A percentile compares a stretch with the other conserved stretches of the same genome.
phyloP scores from a whole-genome alignment of 2,888 invertebrate species.

The Eumerus sabulonum region DNA sequence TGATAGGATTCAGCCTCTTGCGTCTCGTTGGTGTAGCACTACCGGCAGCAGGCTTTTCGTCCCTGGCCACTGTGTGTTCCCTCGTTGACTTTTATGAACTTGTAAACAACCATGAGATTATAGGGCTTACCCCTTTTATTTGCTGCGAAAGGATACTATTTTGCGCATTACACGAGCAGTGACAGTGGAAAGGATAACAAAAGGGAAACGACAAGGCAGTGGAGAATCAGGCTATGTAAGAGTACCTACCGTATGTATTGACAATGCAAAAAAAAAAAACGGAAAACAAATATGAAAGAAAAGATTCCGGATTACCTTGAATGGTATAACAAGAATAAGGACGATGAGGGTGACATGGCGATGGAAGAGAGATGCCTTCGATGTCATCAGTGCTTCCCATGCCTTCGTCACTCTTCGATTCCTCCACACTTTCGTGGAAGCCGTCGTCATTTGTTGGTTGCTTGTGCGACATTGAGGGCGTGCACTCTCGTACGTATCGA shows the following conservation, averaged over 20 bases:
- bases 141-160: constrained; percentile 69
- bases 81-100: constrained; percentile 78
- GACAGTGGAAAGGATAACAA: constrained; percentile 62
- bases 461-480: constrained; percentile 64
- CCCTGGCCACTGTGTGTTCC: constrained; percentile 60
- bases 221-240: neutral
- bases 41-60: constrained; percentile 14
- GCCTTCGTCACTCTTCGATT: too few species aligned
- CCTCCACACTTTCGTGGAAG: constrained; percentile 46
- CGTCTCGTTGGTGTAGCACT: neutral
- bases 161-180: constrained; percentile 60
- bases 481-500: constrained; percentile 58
- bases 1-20: constrained; percentile 69
- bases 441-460: constrained; percentile 67
- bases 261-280: constrained; percentile 38
- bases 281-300: constrained; percentile 63
- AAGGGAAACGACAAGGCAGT: constrained; percentile 22
- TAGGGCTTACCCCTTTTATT: constrained; percentile 68
- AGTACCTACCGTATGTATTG: constrained; percentile 34
- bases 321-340: too few species aligned
- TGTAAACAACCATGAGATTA: constrained; percentile 75
- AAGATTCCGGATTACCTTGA: constrained; percentile 64
- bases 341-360: constrained; percentile 2
- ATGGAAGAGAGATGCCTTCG: constrained; percentile 30
- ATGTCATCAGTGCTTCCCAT: too few species aligned